Evolutionary conservation across 2,888 invertebrate species (phyloP).

Genomic region (Drosophila dives): DNA sequence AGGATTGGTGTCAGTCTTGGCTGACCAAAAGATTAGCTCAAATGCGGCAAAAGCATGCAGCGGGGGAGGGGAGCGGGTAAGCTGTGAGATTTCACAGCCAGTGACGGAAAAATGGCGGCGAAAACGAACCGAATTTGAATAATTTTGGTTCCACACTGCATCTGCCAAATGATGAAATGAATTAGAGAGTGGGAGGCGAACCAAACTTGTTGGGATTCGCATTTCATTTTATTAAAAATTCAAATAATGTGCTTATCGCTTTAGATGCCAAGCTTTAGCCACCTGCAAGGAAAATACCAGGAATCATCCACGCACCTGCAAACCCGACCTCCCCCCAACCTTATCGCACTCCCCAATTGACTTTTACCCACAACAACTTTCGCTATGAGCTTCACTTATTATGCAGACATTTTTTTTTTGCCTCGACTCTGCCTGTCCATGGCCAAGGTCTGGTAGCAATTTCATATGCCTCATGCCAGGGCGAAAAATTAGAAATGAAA

Average conservation of each 20-base stretch:
- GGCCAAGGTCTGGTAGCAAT: conserved; percentile 64
- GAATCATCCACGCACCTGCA: conserved; percentile 19
- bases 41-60: conserved; percentile 23
- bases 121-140: conserved; percentile 70
- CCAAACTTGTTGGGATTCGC: conserved; percentile 61
- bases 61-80: conserved; percentile 17
- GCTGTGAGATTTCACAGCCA: conserved; percentile 75
- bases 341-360: conserved; percentile 42
- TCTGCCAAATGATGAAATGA: conserved; percentile 61
- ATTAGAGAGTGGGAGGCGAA: conserved; percentile 42
- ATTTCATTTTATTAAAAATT: conserved; percentile 81
- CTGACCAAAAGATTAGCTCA: conserved; percentile 76
- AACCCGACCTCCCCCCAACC: background rate
- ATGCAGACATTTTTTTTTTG: conserved; percentile 63
- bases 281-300: conserved; percentile 58
- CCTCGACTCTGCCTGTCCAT: conserved; percentile 24
- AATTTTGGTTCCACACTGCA: conserved; percentile 42
- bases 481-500: conserved; percentile 77
- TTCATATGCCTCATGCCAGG: conserved; percentile 67
- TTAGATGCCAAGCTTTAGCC: conserved; percentile 74
- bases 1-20: conserved; percentile 39
- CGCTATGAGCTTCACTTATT: conserved; percentile 68
- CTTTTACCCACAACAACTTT: conserved; percentile 59
- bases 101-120: conserved; percentile 72
- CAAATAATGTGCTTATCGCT: conserved; percentile 80